Conservation (phyloP, 2,797 vertebrate genomes). For the Choloepus didactylus region DNA sequence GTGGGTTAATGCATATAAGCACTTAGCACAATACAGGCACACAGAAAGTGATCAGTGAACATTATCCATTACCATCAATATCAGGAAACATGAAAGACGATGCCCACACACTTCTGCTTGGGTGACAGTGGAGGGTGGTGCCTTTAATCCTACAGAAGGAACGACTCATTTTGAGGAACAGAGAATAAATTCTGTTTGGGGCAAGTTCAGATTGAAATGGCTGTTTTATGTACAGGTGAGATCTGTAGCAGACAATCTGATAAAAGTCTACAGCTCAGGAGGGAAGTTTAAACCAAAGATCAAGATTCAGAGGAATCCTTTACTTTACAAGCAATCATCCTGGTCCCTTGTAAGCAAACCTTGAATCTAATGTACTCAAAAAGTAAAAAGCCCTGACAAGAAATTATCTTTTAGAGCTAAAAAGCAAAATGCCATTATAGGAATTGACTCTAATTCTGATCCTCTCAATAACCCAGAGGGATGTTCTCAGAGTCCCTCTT, state of each 20-base stretch:
- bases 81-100: not conserved
- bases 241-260: conserved; percentile 42
- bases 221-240: conserved; percentile 9
- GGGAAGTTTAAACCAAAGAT: conserved; percentile 63
- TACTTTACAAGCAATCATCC: conserved; percentile 35
- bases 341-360: conserved; percentile 47
- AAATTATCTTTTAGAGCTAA: conserved; percentile 50
- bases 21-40: not conserved
- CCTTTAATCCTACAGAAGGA: not conserved
- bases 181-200: conserved; percentile 60
- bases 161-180: conserved; percentile 57
- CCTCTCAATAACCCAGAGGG: not conserved
- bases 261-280: conserved; percentile 65
- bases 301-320: conserved; percentile 54
- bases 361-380: conserved; percentile 55
- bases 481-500: not conserved
- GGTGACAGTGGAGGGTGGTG: not conserved
- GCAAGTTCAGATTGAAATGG: conserved; percentile 58
- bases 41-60: not conserved
- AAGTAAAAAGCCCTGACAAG: conserved; percentile 60
- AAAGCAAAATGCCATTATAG: conserved; percentile 45
- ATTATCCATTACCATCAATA: not conserved
- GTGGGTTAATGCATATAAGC: not conserved
- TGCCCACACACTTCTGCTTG: not conserved
- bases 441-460: not conserved